Evolutionary conservation across 2,888 invertebrate genomes (phyloP), one percentile per base, ranked within the genome.

Genomic region (Villa cingulata): DNA sequence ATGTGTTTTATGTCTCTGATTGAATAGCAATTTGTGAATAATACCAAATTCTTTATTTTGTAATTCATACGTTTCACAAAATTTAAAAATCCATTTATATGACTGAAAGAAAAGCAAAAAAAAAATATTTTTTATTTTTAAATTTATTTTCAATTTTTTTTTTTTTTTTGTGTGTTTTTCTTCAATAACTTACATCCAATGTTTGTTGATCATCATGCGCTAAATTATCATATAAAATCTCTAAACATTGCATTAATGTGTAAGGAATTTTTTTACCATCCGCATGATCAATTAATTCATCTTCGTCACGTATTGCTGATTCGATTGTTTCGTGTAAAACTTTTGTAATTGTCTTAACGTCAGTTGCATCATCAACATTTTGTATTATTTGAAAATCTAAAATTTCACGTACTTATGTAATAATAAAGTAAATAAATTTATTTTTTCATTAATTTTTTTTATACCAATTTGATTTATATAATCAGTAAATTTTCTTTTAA

Each of bases 1-100:
- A 43, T 65, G 63, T 3, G 66, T 66, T 48, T 66, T 65, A 36
- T 65, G 64, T 0, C 67, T 59, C 46, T 66, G 68, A 1, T 55
- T 54, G 37, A 69, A 68, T 10, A 68, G 52, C 39, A 68, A 47
- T 34, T 65, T 64, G 51, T 68, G 66, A 10, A 65, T 57, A 12
- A 68, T 16, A 0, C 61, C 56, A 56, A 64, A 49, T 20, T 64
- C 60, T 20, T 59, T 57, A 14, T 56, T 55, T 1, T 60, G 53
- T 4, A 66, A 50, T 40, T 62, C 60, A 43, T 62, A 55, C 0
- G 50, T 55, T 51, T 58, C 59, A 48, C 68, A 68, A 51, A 67
- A 64, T 16, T 62, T 58, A 3, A 64, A 49, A 12, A 69, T 49
- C 68, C 68, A 68, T 18, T 59, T 56, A 47, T 65, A 67, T 0